A percentile compares a stretch with the other conserved stretches of the same genome.
Evolutionary conservation across 2,888 invertebrate species (phyloP).

Genomic region (Cyclophora albipunctata): DNA sequence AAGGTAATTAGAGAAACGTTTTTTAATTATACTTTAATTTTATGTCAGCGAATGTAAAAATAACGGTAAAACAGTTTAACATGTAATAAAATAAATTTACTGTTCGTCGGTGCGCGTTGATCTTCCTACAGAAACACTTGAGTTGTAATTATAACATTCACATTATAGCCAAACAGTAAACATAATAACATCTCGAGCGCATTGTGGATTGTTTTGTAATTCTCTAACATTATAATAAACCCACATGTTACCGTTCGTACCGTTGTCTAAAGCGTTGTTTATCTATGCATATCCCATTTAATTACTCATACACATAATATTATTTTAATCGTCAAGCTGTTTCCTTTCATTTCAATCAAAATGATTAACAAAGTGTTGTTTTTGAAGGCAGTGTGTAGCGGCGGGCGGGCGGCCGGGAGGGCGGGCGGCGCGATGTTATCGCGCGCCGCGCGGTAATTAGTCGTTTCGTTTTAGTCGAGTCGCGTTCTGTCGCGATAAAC

Average conservation of each 20-base stretch:
- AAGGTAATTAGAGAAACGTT: constrained; percentile 19
- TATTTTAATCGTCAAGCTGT: constrained; percentile 34
- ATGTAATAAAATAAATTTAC: constrained; percentile 20
- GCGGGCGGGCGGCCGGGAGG: constrained; percentile 2
- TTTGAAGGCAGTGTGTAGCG: constrained; percentile 23
- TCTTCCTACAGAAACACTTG: neutral
- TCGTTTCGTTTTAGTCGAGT: constrained; percentile 61
- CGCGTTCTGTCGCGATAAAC: constrained; percentile 49
- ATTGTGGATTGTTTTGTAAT: no score
- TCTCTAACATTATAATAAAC: no score
- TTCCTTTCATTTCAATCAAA: constrained; percentile 39
- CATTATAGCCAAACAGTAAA: no score
- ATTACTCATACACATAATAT: constrained; percentile 23
- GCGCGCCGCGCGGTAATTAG: constrained; percentile 51
- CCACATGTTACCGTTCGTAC: no score
- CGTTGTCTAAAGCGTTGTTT: constrained; percentile 3
- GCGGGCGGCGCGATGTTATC: constrained; percentile 45
- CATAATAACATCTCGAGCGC: no score
- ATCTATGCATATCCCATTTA: constrained; percentile 21
- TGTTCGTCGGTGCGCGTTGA: constrained; percentile 3
- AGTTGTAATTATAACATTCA: no score
- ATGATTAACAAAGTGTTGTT: constrained; percentile 39
- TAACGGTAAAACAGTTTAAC: constrained; percentile 19
- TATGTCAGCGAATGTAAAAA: constrained; percentile 14
- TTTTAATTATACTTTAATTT: constrained; percentile 12